phyloP scores from a whole-genome alignment of 2,888 invertebrate species.

The Dexiosoma caninum region DNA sequence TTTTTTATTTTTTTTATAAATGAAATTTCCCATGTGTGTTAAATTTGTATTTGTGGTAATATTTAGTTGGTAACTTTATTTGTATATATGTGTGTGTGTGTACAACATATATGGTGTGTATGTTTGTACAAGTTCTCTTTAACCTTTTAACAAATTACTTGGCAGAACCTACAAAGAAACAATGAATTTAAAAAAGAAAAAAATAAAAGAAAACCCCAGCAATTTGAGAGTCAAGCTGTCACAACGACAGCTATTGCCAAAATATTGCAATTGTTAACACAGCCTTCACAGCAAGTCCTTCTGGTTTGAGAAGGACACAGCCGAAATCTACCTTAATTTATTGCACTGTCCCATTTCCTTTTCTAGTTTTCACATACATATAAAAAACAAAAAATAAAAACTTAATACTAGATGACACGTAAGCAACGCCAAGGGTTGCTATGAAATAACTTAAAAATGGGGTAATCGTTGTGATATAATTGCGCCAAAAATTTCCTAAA shows the following conservation, averaged over 20 bases:
- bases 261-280: constrained; percentile 16
- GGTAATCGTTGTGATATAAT: constrained; percentile 58
- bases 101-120: constrained; percentile 13
- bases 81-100: neutral
- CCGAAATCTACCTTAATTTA: constrained; percentile 61
- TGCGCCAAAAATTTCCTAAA: constrained; percentile 57
- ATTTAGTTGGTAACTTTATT: neutral
- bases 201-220: neutral
- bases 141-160: constrained; percentile 52
- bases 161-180: constrained; percentile 28
- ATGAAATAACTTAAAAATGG: constrained; percentile 5
- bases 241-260: constrained; percentile 58
- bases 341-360: constrained; percentile 49
- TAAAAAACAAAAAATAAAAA: no score
- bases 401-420: neutral
- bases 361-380: neutral
- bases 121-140: constrained; percentile 31
- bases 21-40: no score
- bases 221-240: constrained; percentile 53
- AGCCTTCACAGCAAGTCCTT: neutral
- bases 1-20: no score
- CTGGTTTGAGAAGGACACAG: constrained; percentile 28
- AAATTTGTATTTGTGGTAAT: neutral
- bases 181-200: neutral
- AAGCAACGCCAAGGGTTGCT: constrained; percentile 6